phyloP scores from a whole-genome alignment of 2,113 vertebrate genomes.

The Cromileptes altivelis region DNA sequence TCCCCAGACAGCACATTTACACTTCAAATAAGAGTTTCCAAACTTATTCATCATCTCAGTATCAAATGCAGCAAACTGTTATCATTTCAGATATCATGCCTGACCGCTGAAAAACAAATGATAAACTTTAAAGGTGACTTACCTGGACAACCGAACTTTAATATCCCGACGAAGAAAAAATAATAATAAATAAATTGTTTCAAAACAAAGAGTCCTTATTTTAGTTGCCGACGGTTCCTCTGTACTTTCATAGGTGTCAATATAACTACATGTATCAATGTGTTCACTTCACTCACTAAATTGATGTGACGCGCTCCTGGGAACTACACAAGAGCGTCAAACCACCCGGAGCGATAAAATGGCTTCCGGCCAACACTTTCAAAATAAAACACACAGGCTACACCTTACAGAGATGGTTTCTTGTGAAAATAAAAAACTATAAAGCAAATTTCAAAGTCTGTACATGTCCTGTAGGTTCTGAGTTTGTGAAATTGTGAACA shows the following conservation, averaged over 20 bases:
- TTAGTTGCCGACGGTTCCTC: background rate
- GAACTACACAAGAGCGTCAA: background rate
- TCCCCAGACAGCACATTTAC: background rate
- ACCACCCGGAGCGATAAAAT: background rate
- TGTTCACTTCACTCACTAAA: background rate
- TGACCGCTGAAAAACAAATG: background rate
- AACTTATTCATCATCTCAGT: background rate
- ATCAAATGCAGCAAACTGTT: background rate
- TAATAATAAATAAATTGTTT: background rate
- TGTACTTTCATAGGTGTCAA: background rate
- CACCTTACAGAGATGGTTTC: no score
- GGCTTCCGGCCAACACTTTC: conserved; percentile 31
- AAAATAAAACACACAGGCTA: conserved; percentile 32
- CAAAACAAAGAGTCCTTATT: background rate
- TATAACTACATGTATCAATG: background rate
- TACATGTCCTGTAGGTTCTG: no score
- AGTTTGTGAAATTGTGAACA: no score
- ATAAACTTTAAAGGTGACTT: background rate
- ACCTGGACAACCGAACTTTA: conserved; percentile 27
- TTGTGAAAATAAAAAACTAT: no score
- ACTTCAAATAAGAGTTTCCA: background rate
- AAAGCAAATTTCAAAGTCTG: background rate
- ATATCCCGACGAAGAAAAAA: background rate
- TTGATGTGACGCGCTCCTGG: background rate
- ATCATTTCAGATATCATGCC: background rate